Evolutionary conservation across 2,113 vertebrate species (phyloP).

Genomic region (Orthochromis malagaraziensis): DNA sequence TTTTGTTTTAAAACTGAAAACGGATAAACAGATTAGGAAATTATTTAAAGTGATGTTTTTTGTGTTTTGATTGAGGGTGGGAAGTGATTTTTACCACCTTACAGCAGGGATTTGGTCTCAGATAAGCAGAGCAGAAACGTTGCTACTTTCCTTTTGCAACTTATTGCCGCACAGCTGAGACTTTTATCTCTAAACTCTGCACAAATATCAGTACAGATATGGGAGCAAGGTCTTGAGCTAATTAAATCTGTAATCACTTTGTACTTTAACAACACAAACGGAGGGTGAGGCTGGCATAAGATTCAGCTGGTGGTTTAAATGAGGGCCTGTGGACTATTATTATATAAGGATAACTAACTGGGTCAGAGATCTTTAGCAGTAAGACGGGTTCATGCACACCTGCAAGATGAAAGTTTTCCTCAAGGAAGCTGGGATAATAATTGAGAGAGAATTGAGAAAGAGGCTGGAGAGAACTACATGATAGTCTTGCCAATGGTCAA

Average conservation of each 20-base stretch:
- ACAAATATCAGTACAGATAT: conserved; percentile 42
- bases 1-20: background rate
- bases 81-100: background rate
- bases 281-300: background rate
- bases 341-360: conserved; percentile 56
- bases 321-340: conserved; percentile 39
- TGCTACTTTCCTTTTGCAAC: background rate
- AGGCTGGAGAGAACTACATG: background rate
- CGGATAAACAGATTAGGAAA: background rate
- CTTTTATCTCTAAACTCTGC: conserved; percentile 1
- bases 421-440: background rate
- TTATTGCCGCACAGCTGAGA: background rate
- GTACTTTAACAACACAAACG: conserved; percentile 40
- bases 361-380: conserved; percentile 37
- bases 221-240: conserved; percentile 49
- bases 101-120: background rate
- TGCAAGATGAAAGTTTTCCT: conserved; percentile 9
- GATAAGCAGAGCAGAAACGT: background rate
- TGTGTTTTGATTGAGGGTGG: background rate
- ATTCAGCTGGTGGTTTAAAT: conserved; percentile 26
- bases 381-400: background rate
- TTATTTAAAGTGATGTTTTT: background rate
- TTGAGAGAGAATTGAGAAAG: background rate
- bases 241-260: conserved; percentile 64
- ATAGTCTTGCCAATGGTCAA: background rate